Conservation (phyloP, 1,140 invertebrate species). For the Drosophila neocordata region DNA sequence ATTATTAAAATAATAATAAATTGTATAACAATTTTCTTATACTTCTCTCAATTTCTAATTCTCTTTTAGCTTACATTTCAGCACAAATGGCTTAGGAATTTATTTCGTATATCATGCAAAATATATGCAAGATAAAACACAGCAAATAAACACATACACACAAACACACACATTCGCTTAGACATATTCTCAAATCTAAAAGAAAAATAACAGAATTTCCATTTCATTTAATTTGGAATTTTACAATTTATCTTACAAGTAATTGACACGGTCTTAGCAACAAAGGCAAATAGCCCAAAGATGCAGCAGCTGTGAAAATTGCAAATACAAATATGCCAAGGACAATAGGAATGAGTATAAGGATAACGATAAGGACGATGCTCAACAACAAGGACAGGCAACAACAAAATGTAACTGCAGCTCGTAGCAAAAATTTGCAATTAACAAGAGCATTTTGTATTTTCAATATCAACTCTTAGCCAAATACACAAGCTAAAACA, state of each 20-base stretch:
- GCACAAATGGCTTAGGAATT: not conserved
- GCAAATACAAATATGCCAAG: constrained; percentile 28
- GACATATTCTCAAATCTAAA: constrained; percentile 13
- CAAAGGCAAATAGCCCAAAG: constrained; percentile 31
- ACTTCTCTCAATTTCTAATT: not conserved
- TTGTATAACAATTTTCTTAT: not conserved
- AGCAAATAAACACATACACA: not conserved
- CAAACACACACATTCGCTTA: not conserved
- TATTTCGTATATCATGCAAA: constrained; percentile 20
- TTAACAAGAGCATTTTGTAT: constrained; percentile 49
- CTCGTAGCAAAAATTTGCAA: constrained; percentile 51
- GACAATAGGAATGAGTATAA: not conserved
- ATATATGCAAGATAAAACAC: not conserved
- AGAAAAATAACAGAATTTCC: constrained; percentile 23
- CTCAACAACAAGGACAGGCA: not conserved
- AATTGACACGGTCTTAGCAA: constrained; percentile 42
- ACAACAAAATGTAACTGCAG: not conserved
- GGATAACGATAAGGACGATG: constrained; percentile 22
- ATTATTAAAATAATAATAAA: not conserved
- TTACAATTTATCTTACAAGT: constrained; percentile 48
- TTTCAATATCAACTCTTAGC: constrained; percentile 29
- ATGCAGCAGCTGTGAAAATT: constrained; percentile 22
- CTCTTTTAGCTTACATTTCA: not conserved
- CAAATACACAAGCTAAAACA: not conserved
- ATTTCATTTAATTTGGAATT: constrained; percentile 45